Conservation (phyloP, 30 jellyfish, hydroid and myxozoan species). For the Morbakka virulenta region DNA sequence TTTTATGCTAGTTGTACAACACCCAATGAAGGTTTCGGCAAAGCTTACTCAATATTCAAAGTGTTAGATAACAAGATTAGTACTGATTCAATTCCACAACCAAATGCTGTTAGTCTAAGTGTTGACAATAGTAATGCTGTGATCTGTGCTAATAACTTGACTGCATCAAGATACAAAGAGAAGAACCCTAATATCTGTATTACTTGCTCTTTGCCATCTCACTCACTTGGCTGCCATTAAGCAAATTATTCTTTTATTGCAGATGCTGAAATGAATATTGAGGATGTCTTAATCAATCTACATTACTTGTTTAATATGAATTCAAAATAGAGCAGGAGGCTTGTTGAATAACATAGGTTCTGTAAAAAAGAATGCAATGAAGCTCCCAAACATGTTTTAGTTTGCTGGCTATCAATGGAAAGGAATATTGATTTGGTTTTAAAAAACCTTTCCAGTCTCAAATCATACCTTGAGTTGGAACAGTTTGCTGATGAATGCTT, state of each 20-base stretch:
- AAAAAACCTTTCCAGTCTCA: conserved; percentile 25
- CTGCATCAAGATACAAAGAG: conserved; percentile 27
- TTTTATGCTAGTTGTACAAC: conserved; percentile 53
- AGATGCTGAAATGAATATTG: conserved; percentile 34
- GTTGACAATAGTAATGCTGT: conserved; percentile 55
- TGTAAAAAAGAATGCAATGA: conserved; percentile 30
- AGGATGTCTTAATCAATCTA: too few relatives aligned
- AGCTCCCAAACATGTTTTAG: too few relatives aligned
- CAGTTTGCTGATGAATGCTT: conserved; percentile 27
- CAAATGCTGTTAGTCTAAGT: conserved; percentile 30
- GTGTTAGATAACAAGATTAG: too few relatives aligned
- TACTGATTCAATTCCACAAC: too few relatives aligned
- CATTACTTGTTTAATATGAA: conserved; percentile 45
- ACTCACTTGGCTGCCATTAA: conserved; percentile 61
- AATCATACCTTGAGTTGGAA: conserved; percentile 34
- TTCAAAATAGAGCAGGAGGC: conserved; percentile 21
- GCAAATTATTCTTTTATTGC: conserved; percentile 24
- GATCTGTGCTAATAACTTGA: conserved; percentile 44
- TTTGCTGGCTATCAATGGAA: too few relatives aligned
- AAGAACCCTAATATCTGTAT: conserved; percentile 30
- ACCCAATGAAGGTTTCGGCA: too few relatives aligned
- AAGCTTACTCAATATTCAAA: too few relatives aligned
- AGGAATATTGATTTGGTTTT: conserved; percentile 23
- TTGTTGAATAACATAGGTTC: conserved; percentile 25
- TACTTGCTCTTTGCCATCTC: conserved; percentile 70